Conservation (phyloP, 2,888 invertebrate species). For the Drosophila merina region DNA sequence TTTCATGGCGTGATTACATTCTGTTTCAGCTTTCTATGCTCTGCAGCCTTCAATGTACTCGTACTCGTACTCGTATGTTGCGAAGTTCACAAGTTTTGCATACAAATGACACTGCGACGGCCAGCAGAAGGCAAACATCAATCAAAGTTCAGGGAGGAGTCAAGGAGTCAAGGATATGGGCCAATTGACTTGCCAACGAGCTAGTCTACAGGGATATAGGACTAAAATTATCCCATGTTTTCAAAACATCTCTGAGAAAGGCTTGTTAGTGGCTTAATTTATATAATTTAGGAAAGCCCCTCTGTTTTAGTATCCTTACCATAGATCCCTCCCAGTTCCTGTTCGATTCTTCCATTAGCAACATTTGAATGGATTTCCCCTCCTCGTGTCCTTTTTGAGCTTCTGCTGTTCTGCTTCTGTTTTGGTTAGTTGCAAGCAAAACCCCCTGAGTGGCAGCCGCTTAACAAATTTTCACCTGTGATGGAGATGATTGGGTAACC, state of each 20-base stretch:
- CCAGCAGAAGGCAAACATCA: slow-evolving; percentile 42
- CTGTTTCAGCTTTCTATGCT: slow-evolving; percentile 23
- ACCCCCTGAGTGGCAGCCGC: slow-evolving; percentile 20
- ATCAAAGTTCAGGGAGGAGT: slow-evolving; percentile 30
- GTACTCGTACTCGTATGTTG: not conserved
- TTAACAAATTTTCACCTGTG: slow-evolving; percentile 20
- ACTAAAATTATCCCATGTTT: slow-evolving; percentile 4
- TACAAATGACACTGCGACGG: slow-evolving; percentile 40
- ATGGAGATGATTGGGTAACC: not conserved
- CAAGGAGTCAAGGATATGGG: not conserved
- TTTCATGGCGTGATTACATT: slow-evolving; percentile 67
- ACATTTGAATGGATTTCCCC: slow-evolving; percentile 31
- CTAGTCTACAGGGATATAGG: slow-evolving; percentile 5
- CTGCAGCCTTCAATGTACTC: not conserved
- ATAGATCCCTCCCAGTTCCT: not conserved
- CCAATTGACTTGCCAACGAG: slow-evolving; percentile 29
- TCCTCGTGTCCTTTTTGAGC: slow-evolving; percentile 1
- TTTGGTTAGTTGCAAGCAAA: slow-evolving; percentile 10
- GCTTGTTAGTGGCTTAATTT: not conserved
- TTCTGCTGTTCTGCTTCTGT: not conserved
- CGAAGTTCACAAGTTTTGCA: slow-evolving; percentile 35
- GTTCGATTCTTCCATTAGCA: slow-evolving; percentile 19
- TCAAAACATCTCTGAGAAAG: too few species aligned
- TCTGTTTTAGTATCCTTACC: not conserved
- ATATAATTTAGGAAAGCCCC: not conserved